Base-by-base conservation (phyloP, 2,113 vertebrate species). In the Pelecanus crispus region DNA sequence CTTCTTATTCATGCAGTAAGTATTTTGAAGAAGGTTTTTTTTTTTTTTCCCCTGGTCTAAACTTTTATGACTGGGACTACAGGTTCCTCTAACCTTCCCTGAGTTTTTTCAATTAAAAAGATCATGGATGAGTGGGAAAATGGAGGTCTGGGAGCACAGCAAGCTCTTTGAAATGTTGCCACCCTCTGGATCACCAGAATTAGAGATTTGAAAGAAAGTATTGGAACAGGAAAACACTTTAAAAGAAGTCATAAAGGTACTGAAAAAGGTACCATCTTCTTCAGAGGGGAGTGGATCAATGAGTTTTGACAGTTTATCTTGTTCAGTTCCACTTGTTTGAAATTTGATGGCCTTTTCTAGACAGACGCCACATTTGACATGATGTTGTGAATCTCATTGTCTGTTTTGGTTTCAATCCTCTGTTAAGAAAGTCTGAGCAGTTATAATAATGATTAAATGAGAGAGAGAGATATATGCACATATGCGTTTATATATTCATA, bases 381-480 rank as follows among this genome's bases (percentile, higher is more conserved):
- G 9, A 49, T 85, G 32, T 9, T 34, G 6, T 77, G 22, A 73
- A 68, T 53, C 6, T 85, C 49, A 18, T 47, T 67, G 8, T 42
- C 16, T 86, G 1, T 62, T 90, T 79, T 81, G 10, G 6, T 47
- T 79, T 62, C 28, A 53, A 2, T 42, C 4, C 9, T 61, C 16
- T 65, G 13, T 75, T 65, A 61, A 74, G 47, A 70, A 87, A 40
- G 15, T 25, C 14, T 80, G 28, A 80, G 19, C 5, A 82, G 10
- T 52, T 59, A 40, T 13, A 61, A 38, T 31, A 80, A 45, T 14
- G 3, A 40, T 71, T 77, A 87, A 77, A 61, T 7, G 2, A 29
- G 5, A 32, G 4, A 40, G 2, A 29, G 5, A 32, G 4, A 40
- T 36, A 17, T n/a, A 34, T 5, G 11, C 1, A 38, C 1, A 7